Base-by-base conservation (phyloP, 1,140 invertebrate genomes). In the Thalassaphorura encarpata region DNA sequence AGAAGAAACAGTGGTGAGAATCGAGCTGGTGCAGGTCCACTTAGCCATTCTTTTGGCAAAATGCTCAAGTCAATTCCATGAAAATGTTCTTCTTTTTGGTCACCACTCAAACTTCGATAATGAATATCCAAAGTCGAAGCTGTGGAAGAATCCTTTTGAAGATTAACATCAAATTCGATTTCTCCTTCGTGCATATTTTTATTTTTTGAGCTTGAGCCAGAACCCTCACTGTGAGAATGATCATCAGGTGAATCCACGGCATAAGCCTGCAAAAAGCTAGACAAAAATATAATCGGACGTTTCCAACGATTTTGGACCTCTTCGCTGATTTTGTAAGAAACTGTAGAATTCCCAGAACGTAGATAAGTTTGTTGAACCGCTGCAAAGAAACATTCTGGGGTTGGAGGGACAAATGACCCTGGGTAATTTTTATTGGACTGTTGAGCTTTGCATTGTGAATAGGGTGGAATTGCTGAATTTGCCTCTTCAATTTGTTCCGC, bases 341-440 rank as follows among this genome's bases (percentile, higher is more conserved):
- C 26, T 3, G 54, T 47, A 1, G 59, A 15, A 28, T 60, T 64
- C 5, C 29, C 57, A 13, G 27, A 27, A 46, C 59, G 31, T 18
- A 67, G 53, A 16, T 41, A 51, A 1, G 64, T 60, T 33, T 64
- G 62, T 8, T 66, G 53, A 15, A 59, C 16, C 6, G 54, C 51
- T 3, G 55, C 51, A 4, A 26, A 2, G 23, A 49, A 50, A 47
- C 66, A 66, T 36, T 56, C 53, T 16, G 33, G n/a, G 1, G 62
- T 64, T 19, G 64, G 66, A 8, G 64, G 62, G 23, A 60, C 54
- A 31, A 62, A 61, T 15, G 8, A 49, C 15, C 59, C 55, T 3
- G 55, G 54, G 46, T 55, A 64, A 5, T 53, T 24, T 15, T 28
- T 11, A 48, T 58, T 67, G 0, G 23, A 39, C 27, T 60, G 56